Evolutionary conservation across 2,113 vertebrate species (phyloP).

Genomic region (Notarius lentiginosus): DNA sequence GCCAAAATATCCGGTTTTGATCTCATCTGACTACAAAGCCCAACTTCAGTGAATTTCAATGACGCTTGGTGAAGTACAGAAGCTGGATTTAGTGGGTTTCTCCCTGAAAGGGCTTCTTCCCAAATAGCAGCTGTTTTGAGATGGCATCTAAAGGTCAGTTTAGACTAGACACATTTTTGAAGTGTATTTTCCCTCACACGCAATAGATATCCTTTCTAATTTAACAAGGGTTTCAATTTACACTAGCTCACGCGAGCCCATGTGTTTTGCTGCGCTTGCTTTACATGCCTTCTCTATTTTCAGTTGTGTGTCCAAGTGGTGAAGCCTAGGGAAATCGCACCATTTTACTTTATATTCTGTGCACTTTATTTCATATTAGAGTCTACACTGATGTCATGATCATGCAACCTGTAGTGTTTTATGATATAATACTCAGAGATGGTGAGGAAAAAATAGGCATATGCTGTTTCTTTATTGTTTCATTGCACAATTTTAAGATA

Average conservation of each 20-base stretch:
- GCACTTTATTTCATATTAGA: not conserved
- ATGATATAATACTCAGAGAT: not conserved
- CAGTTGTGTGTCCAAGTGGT: not conserved
- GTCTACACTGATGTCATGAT: not conserved
- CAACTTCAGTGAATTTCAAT: not conserved
- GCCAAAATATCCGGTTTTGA: not conserved
- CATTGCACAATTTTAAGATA: not conserved
- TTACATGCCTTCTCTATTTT: not conserved
- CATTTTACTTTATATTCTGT: not conserved
- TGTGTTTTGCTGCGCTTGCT: not conserved
- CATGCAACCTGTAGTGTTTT: not conserved
- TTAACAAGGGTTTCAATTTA: not conserved
- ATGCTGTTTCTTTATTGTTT: not conserved
- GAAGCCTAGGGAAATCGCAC: not conserved
- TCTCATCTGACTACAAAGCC: not conserved
- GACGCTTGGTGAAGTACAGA: not conserved
- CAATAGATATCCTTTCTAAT: not conserved
- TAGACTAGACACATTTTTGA: not conserved
- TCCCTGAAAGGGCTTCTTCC: not conserved
- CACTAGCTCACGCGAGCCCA: not conserved
- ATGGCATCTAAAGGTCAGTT: not conserved
- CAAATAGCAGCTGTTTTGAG: not conserved
- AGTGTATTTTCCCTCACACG: not conserved
- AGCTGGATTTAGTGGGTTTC: not conserved
- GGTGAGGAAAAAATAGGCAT: not conserved